Evolutionary conservation across 2,113 vertebrate species (phyloP), one percentile per base, ranked within the genome.

Genomic region (Muscicapa adusta): DNA sequence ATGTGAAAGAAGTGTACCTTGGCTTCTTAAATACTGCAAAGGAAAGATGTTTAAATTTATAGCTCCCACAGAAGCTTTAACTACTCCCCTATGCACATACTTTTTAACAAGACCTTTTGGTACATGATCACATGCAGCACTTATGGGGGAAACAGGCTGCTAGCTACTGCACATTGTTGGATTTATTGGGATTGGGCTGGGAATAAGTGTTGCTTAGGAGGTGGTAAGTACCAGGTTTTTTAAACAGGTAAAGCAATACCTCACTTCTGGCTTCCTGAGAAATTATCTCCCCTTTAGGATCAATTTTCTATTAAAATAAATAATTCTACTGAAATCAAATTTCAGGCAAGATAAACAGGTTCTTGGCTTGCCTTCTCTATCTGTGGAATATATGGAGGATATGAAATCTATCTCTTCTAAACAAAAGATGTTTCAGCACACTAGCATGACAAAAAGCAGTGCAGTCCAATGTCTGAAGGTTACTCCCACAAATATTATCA

Each of bases 301-400:
- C 42, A 79, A 51, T 77, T 86, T 94, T 86, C 56, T 77, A 45
- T 50, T 77, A 85, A 92, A 94, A 88, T 66, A 88, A 92, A 66
- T 24, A 62, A 40, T 66, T 77, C 9, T 31, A 36, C 34, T 43
- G 29, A 94, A 81, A 54, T 54, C 28, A 84, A 88, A 67, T 28
- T 80, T 88, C 75, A 74, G 43, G 47, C 24, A 65, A 92, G 47
- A 77, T 15, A 76, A 90, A 40, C 3, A 51, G 29, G 13, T 62
- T 83, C 20, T 62, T 87, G 43, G 53, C 25, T 84, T 84, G 14
- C 20, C 25, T 91, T 77, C 47, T 85, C 12, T 43, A 40, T 47
- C 51, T 56, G 25, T 63, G 18, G 22, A 84, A 43, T 84, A 86
- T 20, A 50, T 26, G 48, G 8, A 84, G 25, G 18, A 65, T 54